Percentiles rank a stretch among this genome's conserved stretches.
phyloP scores from a whole-genome alignment of 2,888 invertebrate genomes.

The Drosophila algonquin region DNA sequence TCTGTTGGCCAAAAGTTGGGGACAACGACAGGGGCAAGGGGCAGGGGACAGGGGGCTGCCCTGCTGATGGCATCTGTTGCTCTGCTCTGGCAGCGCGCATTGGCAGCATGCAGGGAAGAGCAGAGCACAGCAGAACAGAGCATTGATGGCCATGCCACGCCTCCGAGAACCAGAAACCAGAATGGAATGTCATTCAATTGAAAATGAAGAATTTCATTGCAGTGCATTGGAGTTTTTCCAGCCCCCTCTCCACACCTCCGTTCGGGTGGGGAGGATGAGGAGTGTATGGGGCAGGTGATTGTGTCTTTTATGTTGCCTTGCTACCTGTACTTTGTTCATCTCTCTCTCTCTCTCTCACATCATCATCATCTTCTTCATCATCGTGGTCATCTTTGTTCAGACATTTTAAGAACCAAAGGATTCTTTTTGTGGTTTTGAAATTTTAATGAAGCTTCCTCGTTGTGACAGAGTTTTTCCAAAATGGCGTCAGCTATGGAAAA shows the following conservation, averaged over 20 bases:
- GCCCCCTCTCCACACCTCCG: neutral
- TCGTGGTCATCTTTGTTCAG: conserved; percentile 59
- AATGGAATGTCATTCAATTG: conserved; percentile 77
- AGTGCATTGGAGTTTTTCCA: conserved; percentile 70
- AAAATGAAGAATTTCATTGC: conserved; percentile 78
- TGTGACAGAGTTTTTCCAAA: conserved; percentile 53
- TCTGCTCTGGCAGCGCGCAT: conserved; percentile 55
- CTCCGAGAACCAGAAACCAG: conserved; percentile 53
- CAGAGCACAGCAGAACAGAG: no score
- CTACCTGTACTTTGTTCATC: conserved; percentile 16
- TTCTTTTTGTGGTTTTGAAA: conserved; percentile 69
- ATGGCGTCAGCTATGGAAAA: conserved; percentile 59
- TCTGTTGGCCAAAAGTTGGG: conserved; percentile 16
- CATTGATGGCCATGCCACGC: conserved; percentile 59
- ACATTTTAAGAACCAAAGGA: conserved; percentile 80
- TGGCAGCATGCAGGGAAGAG: conserved; percentile 34
- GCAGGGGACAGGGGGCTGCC: conserved; percentile 40
- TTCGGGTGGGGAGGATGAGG: neutral
- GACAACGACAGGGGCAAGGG: neutral
- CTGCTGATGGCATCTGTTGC: conserved; percentile 69
- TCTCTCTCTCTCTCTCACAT: conserved; percentile 15
- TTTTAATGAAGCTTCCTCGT: conserved; percentile 49
- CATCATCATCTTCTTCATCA: conserved; percentile 22
- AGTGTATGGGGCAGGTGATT: conserved; percentile 23
- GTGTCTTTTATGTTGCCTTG: conserved; percentile 45